Base-by-base conservation (phyloP, 2,797 vertebrate species). In the Graptemys geographica region DNA sequence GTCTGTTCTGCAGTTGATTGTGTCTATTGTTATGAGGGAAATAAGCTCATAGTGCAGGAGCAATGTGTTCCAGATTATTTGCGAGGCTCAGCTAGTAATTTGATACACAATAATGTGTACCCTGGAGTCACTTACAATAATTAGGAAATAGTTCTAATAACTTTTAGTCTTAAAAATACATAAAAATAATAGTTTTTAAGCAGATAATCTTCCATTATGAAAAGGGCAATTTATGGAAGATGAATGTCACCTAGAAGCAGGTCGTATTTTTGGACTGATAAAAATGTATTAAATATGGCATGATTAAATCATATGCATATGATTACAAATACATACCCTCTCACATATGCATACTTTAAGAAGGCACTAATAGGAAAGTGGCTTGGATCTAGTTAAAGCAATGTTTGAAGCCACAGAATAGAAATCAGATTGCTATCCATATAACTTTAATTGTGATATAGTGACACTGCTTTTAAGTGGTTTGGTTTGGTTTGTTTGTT, bases 1-100 rank as follows among this genome's bases (percentile, higher is more conserved):
- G 87, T 84, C 96, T 96, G 87, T 96, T 96, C 91, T 94, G 82
- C 76, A 51, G 91, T 96, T 97, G 97, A 97, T 96, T 96, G 97
- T 96, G 84, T 83, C 95, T 89, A 84, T 96, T 97, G 96, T 96
- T 93, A 41, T 2, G 88, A 65, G 84, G 59, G n/a, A 94, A 95
- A 94, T 93, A 96, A 96, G 93, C 79, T 65, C 57, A 10, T 69
- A 79, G 90, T 93, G 93, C 91, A 90, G 88, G 83, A 79, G 92
- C 33, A 81, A 11, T 2, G 86, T 7, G 82, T 93, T 94, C 95
- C 92, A 96, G 94, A 95, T 96, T 92, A 90, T 95, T 62, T 55
- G 88, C 90, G 92, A 96, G 93, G 69, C 88, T 96, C 79, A 96
- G 95, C 88, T 94, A 90, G 90, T 59, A 9, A 25, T 23, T 7